A percentile compares a stretch with the other conserved stretches of the same genome.
Evolutionary conservation across 2,797 vertebrate species (phyloP).

Genomic region (Pelodytes ibericus): DNA sequence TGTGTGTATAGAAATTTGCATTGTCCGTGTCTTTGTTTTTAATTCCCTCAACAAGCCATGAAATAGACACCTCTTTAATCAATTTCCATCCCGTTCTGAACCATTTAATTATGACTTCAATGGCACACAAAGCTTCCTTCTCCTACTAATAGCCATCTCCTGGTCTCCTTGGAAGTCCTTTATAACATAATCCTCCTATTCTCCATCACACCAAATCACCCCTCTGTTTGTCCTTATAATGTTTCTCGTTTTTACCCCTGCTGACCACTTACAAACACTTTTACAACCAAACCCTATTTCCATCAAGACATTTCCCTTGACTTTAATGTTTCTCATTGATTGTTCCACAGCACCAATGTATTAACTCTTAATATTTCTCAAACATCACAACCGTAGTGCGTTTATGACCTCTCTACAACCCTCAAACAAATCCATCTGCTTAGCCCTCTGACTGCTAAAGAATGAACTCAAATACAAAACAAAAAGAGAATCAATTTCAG

Average conservation of each 20-base stretch:
- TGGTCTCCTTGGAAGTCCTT: neutral
- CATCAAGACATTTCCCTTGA: slow-evolving; percentile 24
- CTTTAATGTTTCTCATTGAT: slow-evolving; percentile 27
- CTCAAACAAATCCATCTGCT: neutral
- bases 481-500: too few species aligned
- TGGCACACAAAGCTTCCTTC: neutral
- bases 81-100: too few species aligned
- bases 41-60: too few species aligned
- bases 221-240: neutral
- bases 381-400: neutral
- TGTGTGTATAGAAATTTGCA: too few species aligned
- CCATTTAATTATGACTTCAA: too few species aligned
- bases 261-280: slow-evolving; percentile 3
- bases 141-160: neutral
- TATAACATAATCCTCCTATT: neutral
- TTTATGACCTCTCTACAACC: neutral
- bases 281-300: slow-evolving; percentile 50
- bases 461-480: neutral
- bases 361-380: neutral
- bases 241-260: slow-evolving; percentile 19
- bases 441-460: neutral
- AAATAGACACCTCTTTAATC: too few species aligned
- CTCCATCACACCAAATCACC: neutral
- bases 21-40: too few species aligned
- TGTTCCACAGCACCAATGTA: neutral